Base-by-base conservation (phyloP, 1,140 invertebrate genomes). In the Archivesica marissinica region DNA sequence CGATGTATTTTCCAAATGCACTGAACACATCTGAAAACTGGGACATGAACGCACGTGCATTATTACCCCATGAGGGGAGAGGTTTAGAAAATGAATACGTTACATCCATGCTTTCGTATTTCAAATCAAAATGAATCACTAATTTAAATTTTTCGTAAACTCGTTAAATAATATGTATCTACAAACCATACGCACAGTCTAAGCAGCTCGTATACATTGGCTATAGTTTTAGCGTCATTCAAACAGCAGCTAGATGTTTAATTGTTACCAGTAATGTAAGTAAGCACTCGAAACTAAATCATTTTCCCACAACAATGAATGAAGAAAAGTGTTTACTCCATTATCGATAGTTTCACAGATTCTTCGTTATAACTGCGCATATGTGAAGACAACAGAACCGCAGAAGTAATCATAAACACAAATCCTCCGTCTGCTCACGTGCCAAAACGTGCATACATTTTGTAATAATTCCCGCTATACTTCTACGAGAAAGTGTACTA, bases 21-120 rank as follows among this genome's bases (percentile, higher is more conserved):
- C 98, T 98, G 93, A 98, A 99, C 47, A 99, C 93, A 93, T 99
- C 98, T 92, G 97, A 98, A 90, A 98, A 98, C 93, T 99, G 97
- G 13, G 97, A 97, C 52, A 93, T 41, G 66, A 91, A 92, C 17
- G 90, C 88, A 38, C 92, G 77, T 30, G 88, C 89, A 72, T 89
- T 90, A 66, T 87, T 89, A 25, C 88, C 85, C 87, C 90, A 92
- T 13, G 88, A 87, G 17, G 92, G 91, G n/a, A n/a, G n/a, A 4
- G 88, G 79, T 80, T 90, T 90, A 0, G 91, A 76, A 84, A 92
- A 91, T 30, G 89, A 86, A 47, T 92, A 92, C 28, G 87, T 89
- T 74, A 83, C 80, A 64, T 83, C 80, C 80, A 83, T 83, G 23
- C 0, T 80, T 76, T 38, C 56, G 11, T 56, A 17, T 41, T 41